Conservation (phyloP, 2,113 vertebrate genomes). For the Toxotes chatareus region DNA sequence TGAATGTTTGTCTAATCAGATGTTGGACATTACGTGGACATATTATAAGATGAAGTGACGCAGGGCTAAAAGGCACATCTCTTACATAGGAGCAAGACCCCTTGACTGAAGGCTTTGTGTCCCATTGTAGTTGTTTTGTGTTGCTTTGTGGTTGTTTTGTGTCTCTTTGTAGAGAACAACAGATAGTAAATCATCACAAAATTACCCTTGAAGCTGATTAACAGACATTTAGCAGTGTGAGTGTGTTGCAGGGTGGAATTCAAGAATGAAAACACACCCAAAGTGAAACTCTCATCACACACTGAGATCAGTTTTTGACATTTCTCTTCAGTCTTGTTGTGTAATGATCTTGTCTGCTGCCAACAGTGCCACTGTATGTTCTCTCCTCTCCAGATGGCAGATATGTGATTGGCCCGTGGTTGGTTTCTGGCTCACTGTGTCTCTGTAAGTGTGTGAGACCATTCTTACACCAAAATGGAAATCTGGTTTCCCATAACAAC, state of each 20-base stretch:
- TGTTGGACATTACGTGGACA: neutral
- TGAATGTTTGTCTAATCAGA: neutral
- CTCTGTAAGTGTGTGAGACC: constrained; percentile 39
- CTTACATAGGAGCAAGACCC: neutral
- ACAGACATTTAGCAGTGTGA: too few species aligned
- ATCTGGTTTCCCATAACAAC: constrained; percentile 74
- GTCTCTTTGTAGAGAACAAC: too few species aligned
- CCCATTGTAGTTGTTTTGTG: neutral
- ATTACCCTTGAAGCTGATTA: neutral
- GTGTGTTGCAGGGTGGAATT: neutral
- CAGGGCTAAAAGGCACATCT: neutral
- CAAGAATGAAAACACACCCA: neutral
- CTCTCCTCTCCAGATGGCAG: constrained; percentile 49
- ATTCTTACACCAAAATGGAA: constrained; percentile 56
- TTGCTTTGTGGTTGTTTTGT: too few species aligned
- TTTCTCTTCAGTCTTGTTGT: constrained; percentile 14
- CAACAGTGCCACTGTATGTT: constrained; percentile 23
- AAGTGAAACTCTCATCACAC: neutral
- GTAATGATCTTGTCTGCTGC: constrained; percentile 26
- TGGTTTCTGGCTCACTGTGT: constrained; percentile 32
- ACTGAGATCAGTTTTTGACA: neutral
- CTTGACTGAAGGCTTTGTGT: neutral
- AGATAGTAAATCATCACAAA: neutral
- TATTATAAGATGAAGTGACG: too few species aligned
- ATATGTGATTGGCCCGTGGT: constrained; percentile 43